phyloP scores from a whole-genome alignment of 1,140 invertebrate genomes.

The Zaprionus davidi region DNA sequence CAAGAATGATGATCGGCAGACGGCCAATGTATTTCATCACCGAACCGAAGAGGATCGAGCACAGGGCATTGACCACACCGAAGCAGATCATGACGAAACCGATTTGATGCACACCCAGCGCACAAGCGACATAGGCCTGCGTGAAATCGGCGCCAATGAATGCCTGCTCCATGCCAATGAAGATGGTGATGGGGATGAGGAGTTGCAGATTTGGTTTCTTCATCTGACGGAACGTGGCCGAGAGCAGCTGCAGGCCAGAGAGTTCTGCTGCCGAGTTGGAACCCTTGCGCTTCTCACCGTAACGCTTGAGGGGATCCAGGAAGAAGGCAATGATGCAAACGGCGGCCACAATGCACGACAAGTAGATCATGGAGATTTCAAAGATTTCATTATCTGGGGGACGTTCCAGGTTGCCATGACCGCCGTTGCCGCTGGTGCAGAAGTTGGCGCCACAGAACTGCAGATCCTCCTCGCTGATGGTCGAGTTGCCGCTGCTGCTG shows the following conservation, averaged over 20 bases:
- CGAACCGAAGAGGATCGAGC: conserved; percentile 94
- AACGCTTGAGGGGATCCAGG: conserved; percentile 95
- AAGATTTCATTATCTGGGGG: conserved; percentile 93
- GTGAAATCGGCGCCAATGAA: conserved; percentile 98
- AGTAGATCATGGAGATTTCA: conserved; percentile 94
- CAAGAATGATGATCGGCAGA: conserved; percentile 93
- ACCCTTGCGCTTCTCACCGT: conserved; percentile 92
- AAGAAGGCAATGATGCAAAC: conserved; percentile 93
- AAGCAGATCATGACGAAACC: conserved; percentile 98
- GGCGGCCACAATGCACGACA: conserved; percentile 93
- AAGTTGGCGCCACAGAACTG: conserved; percentile 93
- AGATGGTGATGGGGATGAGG: conserved; percentile 97
- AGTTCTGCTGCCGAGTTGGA: conserved; percentile 88
- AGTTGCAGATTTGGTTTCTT: conserved; percentile 96
- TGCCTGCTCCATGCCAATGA: conserved; percentile 98
- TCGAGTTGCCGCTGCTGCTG: conserved; percentile 85
- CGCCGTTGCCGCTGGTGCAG: conserved; percentile 88
- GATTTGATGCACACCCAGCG: conserved; percentile 94
- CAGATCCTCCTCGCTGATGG: conserved; percentile 85
- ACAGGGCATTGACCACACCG: conserved; percentile 94
- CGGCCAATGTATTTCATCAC: conserved; percentile 96
- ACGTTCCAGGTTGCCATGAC: conserved; percentile 89
- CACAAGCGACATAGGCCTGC: conserved; percentile 97
- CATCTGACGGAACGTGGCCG: conserved; percentile 95
- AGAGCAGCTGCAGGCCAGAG: conserved; percentile 91